Percentiles rank a stretch among this genome's conserved stretches.
Evolutionary conservation across 2,797 vertebrate species (phyloP).

Genomic region (Phalloptychus januarius): DNA sequence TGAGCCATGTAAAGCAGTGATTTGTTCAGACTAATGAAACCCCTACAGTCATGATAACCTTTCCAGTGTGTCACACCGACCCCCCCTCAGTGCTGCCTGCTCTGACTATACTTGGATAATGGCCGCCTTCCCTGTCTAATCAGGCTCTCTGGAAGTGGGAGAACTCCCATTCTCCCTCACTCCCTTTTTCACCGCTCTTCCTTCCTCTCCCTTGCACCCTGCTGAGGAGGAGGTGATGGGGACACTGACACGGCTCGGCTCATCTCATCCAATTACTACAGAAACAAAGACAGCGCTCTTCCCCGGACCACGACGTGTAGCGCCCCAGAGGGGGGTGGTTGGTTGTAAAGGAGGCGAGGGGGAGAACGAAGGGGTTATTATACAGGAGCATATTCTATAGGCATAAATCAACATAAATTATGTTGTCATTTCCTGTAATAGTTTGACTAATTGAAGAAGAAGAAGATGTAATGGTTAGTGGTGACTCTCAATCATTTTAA

Average conservation of each 20-base stretch:
- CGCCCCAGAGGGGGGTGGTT: conserved; percentile 50
- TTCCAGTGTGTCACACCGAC: conserved; percentile 69
- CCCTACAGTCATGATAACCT: conserved; percentile 77
- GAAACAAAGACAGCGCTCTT: conserved; percentile 74
- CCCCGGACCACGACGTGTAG: conserved; percentile 57
- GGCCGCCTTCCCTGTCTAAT: conserved; percentile 68
- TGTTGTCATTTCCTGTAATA: conserved; percentile 7
- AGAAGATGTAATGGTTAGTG: no score
- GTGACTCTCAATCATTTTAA: conserved; percentile 1
- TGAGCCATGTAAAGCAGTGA: conserved; percentile 71
- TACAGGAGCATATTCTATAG: conserved; percentile 19
- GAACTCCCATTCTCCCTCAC: conserved; percentile 40
- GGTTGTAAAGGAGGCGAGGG: conserved; percentile 38
- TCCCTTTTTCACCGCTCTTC: conserved; percentile 23
- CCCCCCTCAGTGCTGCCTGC: conserved; percentile 56
- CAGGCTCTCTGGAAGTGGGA: conserved; percentile 56
- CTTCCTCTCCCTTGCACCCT: conserved; percentile 56
- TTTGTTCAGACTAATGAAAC: conserved; percentile 79
- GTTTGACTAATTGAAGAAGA: conserved; percentile 6
- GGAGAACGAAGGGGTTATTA: conserved; percentile 23
- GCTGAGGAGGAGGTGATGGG: conserved; percentile 71
- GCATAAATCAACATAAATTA: conserved; percentile 34
- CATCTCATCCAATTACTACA: conserved; percentile 78
- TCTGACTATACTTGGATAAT: conserved; percentile 70
- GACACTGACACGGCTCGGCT: conserved; percentile 73